Evolutionary conservation across 2,888 invertebrate genomes (phyloP).

Genomic region (Paralinhomoeus sp.): DNA sequence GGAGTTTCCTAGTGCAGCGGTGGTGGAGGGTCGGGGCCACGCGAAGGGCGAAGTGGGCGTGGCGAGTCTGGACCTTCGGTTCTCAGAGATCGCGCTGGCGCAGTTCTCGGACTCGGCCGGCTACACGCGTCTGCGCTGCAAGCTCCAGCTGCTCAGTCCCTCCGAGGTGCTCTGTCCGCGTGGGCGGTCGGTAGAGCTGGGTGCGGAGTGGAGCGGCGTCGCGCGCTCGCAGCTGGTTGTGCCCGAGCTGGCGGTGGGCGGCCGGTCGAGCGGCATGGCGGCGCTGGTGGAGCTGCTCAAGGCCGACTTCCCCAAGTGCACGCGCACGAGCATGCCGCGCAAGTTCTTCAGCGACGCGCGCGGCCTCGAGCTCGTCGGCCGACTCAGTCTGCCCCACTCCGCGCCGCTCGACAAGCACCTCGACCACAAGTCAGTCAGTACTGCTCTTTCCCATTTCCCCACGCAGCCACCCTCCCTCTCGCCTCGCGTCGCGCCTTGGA

Average conservation of each 20-base stretch:
- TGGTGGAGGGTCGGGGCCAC: constrained; percentile 62
- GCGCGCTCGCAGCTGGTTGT: constrained; percentile 41
- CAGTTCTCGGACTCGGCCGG: constrained; percentile 65
- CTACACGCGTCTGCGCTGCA: constrained; percentile 53
- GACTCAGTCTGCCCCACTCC: constrained; percentile 46
- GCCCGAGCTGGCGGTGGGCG: constrained; percentile 49
- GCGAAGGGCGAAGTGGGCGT: constrained; percentile 68
- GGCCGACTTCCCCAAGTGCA: constrained; percentile 33
- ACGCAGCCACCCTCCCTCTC: too few species aligned
- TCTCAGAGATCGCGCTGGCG: constrained; percentile 50
- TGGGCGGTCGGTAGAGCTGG: background rate
- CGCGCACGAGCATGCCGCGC: constrained; percentile 46
- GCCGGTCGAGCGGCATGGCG: constrained; percentile 27
- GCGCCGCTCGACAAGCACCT: constrained; percentile 29
- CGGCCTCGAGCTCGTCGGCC: constrained; percentile 48
- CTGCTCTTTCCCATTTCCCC: too few species aligned
- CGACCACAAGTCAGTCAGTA: constrained; percentile 8
- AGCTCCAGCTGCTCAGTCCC: constrained; percentile 56
- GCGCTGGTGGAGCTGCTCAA: constrained; percentile 27
- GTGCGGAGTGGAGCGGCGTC: background rate
- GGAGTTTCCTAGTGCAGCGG: too few species aligned
- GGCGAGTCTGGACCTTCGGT: constrained; percentile 51
- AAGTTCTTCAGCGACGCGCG: constrained; percentile 51
- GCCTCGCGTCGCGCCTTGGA: too few species aligned
- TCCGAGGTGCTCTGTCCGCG: constrained; percentile 26